Evolutionary conservation across 2,797 vertebrate genomes (phyloP), one percentile per base, ranked within the genome.

Genomic region (Urophycis tenuis): DNA sequence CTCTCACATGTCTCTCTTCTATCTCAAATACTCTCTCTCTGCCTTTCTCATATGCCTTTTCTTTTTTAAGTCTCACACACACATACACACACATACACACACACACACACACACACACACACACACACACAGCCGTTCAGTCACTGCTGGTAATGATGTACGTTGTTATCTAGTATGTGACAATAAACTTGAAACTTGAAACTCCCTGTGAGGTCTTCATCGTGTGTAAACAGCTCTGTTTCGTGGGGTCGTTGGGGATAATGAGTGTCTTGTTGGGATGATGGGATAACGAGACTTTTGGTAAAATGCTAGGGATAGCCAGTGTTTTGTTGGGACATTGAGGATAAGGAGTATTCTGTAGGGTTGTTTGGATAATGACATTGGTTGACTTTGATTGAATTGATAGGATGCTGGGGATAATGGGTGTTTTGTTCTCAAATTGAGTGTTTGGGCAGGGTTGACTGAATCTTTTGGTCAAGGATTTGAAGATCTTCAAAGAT

Each of bases 31-130:
- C 45, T 49, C 45, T 49, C 45, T 49, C 15, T 49, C 45, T 49
- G 45, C 19, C 17, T 49, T 17, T 22, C 17, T 49, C 41, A 45
- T 45, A 45, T 9, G 41, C 41, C 17, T 45, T 45, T 45, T 17
- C 1, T 45, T 45, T 17, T 45, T 17, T 45, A 14, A 14, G 3
- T 5, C 14, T 45, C 41, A 45, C 14, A 49, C 45, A 49, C 45
- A 49, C 45, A 49, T 17, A 49, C 14, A 49, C 45, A 49, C 45
- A 49, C 45, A 49, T 17, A 3, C 45, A 49, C 15, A 45, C 41
- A 45, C 45, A 49, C 73, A 83, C 75, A 78, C 33, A 76, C 41
- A 75, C n/a, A 76, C 25, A 17, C 70, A 71, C 70, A 71, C 31
- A 22, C 70, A 71, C 70, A 71, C 70, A 71, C 70, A 71, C 31